Base-by-base conservation (phyloP, 1,140 invertebrate species). In the Anastrepha ludens region DNA sequence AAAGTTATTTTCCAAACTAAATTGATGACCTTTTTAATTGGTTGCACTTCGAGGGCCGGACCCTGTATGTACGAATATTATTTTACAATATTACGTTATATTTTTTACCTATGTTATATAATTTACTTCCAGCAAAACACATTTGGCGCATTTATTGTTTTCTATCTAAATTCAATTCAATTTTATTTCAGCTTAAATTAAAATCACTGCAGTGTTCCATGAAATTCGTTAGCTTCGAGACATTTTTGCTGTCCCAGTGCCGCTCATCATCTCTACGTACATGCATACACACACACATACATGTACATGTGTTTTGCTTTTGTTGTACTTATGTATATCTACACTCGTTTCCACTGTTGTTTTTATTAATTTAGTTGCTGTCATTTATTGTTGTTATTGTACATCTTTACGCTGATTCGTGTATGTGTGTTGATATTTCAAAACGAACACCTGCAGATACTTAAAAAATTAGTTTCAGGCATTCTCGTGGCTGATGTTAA, bases 281-380 rank as follows among this genome's bases (percentile, higher is more conserved):
- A 74, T 8, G 6, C 15, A 74, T 74, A 11, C 13, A 7, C 0
- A 2, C 17, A 50, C 17, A 55, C n/a, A 81, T 9, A 20, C n/a
- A 81, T 17, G 47, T 15, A 55, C n/a, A 15, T 9, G 13, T 8
- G 1, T 86, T 15, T 62, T 11, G 55, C 58, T 39, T 44, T 86
- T 86, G 85, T 86, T 64, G 81, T 85, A n/a, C 2, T 6, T 17
- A 59, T 20, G 11, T 55, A 5, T 86, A 62, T 39, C 44, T 86
- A 65, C 62, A 62, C 62, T 86, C 47, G 47, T 55, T 81, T 55
- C 74, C n/a, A 55, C 47, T 50, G 74, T 58, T 81, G 74, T 81
- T 81, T 81, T 81, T 81, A 81, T 81, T 81, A 81, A 81, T 81
- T 86, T 65, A 60, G 85, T 86, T 86, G 85, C 50, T 86, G 85